phyloP scores from a whole-genome alignment of 2,797 vertebrate genomes.

The Galago senegalensis region DNA sequence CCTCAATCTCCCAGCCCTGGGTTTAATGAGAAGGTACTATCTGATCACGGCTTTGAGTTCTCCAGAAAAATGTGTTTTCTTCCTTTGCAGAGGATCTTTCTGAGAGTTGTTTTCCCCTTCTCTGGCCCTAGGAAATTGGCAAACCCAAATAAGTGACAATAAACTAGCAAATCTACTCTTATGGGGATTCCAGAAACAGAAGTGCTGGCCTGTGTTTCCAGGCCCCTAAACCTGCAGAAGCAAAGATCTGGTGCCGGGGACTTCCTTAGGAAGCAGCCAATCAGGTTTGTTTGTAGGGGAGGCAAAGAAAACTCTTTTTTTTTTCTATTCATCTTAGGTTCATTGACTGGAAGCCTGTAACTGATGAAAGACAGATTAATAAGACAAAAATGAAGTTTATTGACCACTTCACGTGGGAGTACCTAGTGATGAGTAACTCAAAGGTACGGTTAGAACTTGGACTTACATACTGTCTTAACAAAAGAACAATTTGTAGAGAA shows the following conservation, averaged over 20 bases:
- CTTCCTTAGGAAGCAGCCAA: neutral
- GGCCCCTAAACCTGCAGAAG: neutral
- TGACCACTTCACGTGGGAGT: neutral
- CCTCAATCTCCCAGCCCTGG: neutral
- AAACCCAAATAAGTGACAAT: constrained; percentile 41
- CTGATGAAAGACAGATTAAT: neutral
- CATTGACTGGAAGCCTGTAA: neutral
- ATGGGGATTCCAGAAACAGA: neutral
- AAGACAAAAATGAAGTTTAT: neutral
- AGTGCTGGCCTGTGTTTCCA: neutral
- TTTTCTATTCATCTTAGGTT: neutral
- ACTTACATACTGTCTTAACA: neutral
- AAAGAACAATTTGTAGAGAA: neutral
- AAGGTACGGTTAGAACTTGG: neutral
- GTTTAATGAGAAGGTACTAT: neutral
- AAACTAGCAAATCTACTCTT: neutral
- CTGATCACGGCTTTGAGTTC: neutral
- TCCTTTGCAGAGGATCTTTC: neutral
- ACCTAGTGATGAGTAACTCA: neutral
- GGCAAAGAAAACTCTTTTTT: neutral
- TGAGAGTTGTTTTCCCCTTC: constrained; percentile 17
- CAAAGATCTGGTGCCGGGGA: neutral
- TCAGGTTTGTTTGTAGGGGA: neutral
- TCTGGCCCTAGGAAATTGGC: constrained; percentile 20
- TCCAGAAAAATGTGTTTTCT: neutral